Conservation (phyloP, 2,113 vertebrate species). For the Saccopteryx leptura region DNA sequence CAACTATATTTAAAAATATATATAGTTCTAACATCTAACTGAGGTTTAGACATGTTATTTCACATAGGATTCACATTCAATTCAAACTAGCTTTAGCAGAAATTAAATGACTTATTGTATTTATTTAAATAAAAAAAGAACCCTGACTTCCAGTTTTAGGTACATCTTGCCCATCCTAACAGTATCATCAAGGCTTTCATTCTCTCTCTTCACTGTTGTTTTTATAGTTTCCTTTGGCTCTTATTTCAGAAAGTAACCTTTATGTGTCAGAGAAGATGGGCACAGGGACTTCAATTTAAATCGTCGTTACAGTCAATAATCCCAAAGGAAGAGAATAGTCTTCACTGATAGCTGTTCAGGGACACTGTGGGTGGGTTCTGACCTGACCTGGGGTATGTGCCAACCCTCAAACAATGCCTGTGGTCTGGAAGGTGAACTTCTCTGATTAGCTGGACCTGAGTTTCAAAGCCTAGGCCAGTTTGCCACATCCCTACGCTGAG, state of each 20-base stretch:
- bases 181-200: background rate
- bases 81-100: background rate
- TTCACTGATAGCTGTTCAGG: background rate
- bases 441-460: background rate
- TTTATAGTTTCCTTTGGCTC: background rate
- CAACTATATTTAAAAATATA: background rate
- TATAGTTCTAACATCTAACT: background rate
- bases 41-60: slow-evolving; percentile 8
- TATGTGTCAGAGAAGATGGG: background rate
- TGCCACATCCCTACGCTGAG: background rate
- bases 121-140: background rate
- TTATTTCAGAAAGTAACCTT: background rate
- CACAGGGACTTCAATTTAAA: background rate
- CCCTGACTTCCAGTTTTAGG: background rate
- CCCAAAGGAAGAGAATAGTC: background rate
- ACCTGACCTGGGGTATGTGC: background rate
- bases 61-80: background rate
- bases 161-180: background rate
- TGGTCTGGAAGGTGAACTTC: background rate
- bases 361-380: background rate
- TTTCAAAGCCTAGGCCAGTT: background rate
- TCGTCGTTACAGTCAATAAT: background rate
- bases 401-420: background rate
- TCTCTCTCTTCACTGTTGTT: background rate
- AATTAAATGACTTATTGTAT: background rate